Percentiles rank a stretch among this genome's conserved stretches.
phyloP scores from a whole-genome alignment of 2,113 vertebrate species.

The Hydrolagus affinis region DNA sequence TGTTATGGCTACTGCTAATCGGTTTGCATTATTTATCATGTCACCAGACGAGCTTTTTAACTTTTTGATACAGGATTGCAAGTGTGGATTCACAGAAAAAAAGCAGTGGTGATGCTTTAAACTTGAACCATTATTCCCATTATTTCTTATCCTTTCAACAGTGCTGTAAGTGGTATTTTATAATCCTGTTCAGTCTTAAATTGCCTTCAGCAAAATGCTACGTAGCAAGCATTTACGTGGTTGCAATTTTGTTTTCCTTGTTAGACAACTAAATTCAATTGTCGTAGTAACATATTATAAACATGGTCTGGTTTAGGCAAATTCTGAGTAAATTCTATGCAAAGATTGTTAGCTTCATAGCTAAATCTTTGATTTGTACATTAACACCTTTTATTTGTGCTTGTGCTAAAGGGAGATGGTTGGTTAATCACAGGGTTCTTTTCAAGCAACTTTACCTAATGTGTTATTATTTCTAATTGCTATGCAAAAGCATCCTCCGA shows the following conservation, averaged over 20 bases:
- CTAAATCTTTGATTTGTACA: neutral
- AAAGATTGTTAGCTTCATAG: neutral
- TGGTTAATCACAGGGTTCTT: neutral
- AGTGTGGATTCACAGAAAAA: constrained; percentile 22
- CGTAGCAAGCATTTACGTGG: neutral
- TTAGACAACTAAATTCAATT: neutral
- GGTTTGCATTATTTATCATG: constrained; percentile 32
- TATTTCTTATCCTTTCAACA: neutral
- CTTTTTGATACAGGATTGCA: constrained; percentile 31
- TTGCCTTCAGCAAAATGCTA: neutral
- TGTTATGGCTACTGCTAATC: constrained; percentile 36
- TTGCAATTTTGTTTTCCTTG: neutral
- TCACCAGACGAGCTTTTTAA: constrained; percentile 15
- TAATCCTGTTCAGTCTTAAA: neutral
- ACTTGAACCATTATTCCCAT: constrained; percentile 16
- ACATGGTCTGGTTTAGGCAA: neutral
- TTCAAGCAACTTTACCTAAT: neutral
- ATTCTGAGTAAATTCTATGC: neutral
- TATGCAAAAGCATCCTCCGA: neutral
- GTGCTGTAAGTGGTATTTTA: neutral
- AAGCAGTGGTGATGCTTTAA: constrained; percentile 19
- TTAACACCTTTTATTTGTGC: neutral
- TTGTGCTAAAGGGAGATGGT: neutral
- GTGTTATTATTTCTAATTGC: neutral
- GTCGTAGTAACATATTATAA: neutral